A percentile compares a stretch with the other conserved stretches of the same genome.
These are phyloP conservation scores for Rhyacophila evoluta DNA, from an alignment of 2,888 invertebrate species.

Conservation along the genomic window DNA sequence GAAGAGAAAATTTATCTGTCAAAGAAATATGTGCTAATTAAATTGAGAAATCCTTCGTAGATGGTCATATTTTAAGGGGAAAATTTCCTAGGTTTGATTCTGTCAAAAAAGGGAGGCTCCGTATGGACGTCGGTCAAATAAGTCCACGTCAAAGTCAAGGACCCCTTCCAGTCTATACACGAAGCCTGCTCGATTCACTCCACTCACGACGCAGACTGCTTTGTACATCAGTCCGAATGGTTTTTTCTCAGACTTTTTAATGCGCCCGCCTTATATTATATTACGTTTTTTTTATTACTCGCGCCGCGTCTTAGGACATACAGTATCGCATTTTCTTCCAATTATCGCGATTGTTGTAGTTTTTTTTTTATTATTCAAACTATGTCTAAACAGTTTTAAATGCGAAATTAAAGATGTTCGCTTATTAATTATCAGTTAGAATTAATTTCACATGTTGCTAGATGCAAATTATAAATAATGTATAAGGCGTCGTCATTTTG, in stretches of 20 bases:
- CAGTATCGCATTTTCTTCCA: neutral
- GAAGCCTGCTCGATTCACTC: conserved; percentile 7
- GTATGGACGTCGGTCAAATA: neutral
- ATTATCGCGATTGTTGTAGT: neutral
- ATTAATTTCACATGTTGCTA: neutral
- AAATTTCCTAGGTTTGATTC: neutral
- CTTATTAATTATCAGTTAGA: neutral
- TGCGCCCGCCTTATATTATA: neutral
- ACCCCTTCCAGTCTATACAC: conserved; percentile 14
- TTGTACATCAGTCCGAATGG: neutral
- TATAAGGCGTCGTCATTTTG: neutral
- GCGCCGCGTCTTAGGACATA: neutral
- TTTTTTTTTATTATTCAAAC: too few relatives aligned
- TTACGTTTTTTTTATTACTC: neutral
- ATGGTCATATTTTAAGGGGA: too few relatives aligned
- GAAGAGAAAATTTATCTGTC: too few relatives aligned
- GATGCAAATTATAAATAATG: neutral
- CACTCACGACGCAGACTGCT: neutral
- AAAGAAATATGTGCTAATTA: too few relatives aligned
- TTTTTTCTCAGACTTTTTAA: neutral
- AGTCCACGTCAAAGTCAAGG: conserved; percentile 2
- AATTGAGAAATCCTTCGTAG: too few relatives aligned
- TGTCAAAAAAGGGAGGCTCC: neutral
- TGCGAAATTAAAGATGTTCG: too few relatives aligned
- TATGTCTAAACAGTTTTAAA: too few relatives aligned